Evolutionary conservation across 1,140 invertebrate genomes (phyloP).

Genomic region (Cyclargus thomasi): DNA sequence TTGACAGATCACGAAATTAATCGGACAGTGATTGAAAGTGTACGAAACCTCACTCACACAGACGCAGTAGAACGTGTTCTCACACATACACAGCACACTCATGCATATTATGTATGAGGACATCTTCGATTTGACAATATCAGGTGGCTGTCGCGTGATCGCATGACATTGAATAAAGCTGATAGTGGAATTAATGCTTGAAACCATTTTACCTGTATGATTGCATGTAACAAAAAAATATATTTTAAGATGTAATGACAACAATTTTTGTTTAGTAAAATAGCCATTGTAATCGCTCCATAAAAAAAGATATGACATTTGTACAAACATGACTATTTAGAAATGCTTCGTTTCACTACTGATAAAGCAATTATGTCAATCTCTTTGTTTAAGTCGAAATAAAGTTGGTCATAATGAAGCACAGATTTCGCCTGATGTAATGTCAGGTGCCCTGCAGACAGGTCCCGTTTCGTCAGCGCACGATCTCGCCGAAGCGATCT

Average conservation of each 20-base stretch:
- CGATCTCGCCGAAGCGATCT: not conserved
- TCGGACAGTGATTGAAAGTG: not conserved
- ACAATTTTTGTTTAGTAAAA: too few species aligned
- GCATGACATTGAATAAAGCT: not conserved
- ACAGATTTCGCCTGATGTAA: too few species aligned
- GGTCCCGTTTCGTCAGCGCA: not conserved
- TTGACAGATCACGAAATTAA: not conserved
- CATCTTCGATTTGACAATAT: constrained; percentile 6
- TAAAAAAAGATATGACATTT: too few species aligned
- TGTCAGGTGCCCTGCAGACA: not conserved
- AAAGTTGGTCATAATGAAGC: too few species aligned
- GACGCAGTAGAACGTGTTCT: not conserved
- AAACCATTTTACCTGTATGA: not conserved
- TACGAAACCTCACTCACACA: not conserved
- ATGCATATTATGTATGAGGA: constrained; percentile 10
- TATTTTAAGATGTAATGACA: too few species aligned
- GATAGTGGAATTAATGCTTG: not conserved
- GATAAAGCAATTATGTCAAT: too few species aligned
- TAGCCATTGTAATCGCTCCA: too few species aligned
- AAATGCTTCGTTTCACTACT: too few species aligned
- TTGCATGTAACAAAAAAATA: not conserved
- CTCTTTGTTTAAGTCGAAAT: too few species aligned
- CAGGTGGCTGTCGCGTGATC: not conserved
- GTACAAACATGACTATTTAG: too few species aligned
- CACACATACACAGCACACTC: not conserved